Conservation (phyloP, 2,888 invertebrate genomes). For the Lochmaea capreae region DNA sequence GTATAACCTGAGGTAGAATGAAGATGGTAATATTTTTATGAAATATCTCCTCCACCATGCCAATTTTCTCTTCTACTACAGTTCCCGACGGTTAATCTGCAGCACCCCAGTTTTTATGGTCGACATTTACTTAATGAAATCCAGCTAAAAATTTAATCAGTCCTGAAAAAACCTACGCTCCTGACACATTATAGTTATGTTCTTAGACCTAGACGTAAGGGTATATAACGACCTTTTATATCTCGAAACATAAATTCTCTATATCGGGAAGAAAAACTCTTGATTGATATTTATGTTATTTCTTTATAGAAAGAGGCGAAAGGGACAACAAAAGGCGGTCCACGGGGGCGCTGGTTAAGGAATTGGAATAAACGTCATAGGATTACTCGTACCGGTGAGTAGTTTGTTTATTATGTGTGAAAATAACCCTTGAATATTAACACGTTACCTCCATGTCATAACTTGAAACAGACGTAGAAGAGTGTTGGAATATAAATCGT, state of each 20-base stretch:
- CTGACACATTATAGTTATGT: neutral
- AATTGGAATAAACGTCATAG: conserved; percentile 7
- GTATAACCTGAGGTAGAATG: no score
- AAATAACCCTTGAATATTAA: neutral
- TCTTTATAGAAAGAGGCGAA: conserved; percentile 40
- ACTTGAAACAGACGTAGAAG: neutral
- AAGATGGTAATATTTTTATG: no score
- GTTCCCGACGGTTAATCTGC: no score
- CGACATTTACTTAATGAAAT: neutral
- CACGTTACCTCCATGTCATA: neutral
- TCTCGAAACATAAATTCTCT: conserved; percentile 43
- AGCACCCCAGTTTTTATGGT: no score
- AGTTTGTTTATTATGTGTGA: neutral
- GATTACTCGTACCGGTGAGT: neutral
- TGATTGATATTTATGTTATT: conserved; percentile 54
- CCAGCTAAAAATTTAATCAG: neutral
- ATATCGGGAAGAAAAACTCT: conserved; percentile 43
- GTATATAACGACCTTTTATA: conserved; percentile 30
- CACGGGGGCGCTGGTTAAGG: neutral
- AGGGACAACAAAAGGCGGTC: conserved; percentile 41
- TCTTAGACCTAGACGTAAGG: conserved; percentile 7
- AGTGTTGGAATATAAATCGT: no score
- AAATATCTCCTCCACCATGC: no score
- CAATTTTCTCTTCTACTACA: no score
- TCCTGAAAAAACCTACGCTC: conserved; percentile 4